phyloP scores from a whole-genome alignment of 2,797 vertebrate genomes.

The Argya squamiceps region DNA sequence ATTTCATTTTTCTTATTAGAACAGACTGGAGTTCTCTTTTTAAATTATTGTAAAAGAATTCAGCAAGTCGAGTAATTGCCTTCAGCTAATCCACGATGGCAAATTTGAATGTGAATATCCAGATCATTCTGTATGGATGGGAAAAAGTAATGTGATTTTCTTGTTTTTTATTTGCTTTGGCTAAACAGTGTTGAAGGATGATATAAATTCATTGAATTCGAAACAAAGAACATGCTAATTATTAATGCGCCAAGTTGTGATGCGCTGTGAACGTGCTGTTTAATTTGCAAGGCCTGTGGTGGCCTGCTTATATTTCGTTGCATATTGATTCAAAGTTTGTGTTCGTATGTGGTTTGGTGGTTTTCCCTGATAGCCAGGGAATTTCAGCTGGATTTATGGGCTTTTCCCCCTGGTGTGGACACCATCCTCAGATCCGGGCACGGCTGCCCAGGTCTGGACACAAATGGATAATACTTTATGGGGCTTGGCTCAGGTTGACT shows the following conservation, averaged over 20 bases:
- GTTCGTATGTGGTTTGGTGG: not conserved
- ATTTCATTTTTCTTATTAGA: conserved; percentile 86
- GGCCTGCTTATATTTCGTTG: conserved; percentile 23
- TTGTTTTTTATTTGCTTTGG: conserved; percentile 78
- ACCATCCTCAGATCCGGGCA: rapidly evolving
- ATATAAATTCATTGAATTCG: conserved; percentile 71
- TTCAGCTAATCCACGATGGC: conserved; percentile 80
- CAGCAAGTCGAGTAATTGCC: conserved; percentile 80
- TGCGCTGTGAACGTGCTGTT: not conserved
- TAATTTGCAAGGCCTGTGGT: conserved; percentile 56
- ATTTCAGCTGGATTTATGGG: not conserved
- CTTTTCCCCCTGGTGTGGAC: not conserved
- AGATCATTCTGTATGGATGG: conserved; percentile 73
- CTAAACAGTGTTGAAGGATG: conserved; percentile 73
- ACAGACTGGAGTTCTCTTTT: conserved; percentile 72
- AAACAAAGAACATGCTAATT: conserved; percentile 77
- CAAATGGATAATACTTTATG: not conserved
- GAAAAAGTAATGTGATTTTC: conserved; percentile 73
- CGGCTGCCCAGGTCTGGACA: rapidly evolving
- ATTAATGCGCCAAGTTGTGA: conserved; percentile 49
- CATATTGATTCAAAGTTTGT: not conserved
- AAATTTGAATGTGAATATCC: conserved; percentile 78
- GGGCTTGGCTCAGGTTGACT: not conserved
- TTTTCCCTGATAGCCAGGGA: not conserved
- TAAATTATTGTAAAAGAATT: conserved; percentile 76